Base-by-base conservation (phyloP, 1,140 invertebrate species). In the Metaphire vulgaris region DNA sequence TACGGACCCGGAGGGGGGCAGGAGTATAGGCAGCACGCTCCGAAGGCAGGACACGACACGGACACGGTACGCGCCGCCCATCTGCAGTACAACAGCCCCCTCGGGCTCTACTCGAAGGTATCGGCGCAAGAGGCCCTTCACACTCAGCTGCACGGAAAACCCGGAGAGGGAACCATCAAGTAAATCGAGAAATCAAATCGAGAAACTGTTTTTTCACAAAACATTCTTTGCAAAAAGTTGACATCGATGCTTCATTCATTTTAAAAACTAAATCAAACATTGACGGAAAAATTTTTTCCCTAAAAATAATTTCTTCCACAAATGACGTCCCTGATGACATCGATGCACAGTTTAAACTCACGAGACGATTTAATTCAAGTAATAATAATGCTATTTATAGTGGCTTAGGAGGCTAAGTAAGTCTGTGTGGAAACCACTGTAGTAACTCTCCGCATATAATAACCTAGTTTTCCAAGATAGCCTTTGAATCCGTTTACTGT, bases 61-160 rank as follows among this genome's bases (percentile, higher is more conserved):
- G 74, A 74, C 32, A 29, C 32, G 64, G 74, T 74, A 31, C 65
- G 69, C 33, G 89, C 93, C 83, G 90, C 74, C 26, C 78, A 79
- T 33, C 33, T 73, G 26, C 79, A 80, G 71, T 80, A 80, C 76
- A 80, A 80, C 72, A 72, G 75, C 56, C 79, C 79, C 21, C 77
- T 80, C 31, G 78, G 78, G n/a, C 67, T 80, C 28, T 80, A 80
- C 73, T 80, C 79, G n/a, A 79, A 70, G 69, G 32, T 71, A 64
- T 79, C 79, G 32, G 76, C 79, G 29, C 29, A 79, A 29, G 78
- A 74, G 73, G 78, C 76, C 6, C 41, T 79, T 33, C 31, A 33
- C 26, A 66, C 64, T 2, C 77, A 78, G 70, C 73, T 68, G 14
- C 41, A 72, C 2, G 73, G 74, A n/a, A 69, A 71, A 31, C 74